A percentile compares a stretch with the other conserved stretches of the same genome.
phyloP scores from a whole-genome alignment of 1,140 invertebrate genomes.

The Oryctes rhinoceros region DNA sequence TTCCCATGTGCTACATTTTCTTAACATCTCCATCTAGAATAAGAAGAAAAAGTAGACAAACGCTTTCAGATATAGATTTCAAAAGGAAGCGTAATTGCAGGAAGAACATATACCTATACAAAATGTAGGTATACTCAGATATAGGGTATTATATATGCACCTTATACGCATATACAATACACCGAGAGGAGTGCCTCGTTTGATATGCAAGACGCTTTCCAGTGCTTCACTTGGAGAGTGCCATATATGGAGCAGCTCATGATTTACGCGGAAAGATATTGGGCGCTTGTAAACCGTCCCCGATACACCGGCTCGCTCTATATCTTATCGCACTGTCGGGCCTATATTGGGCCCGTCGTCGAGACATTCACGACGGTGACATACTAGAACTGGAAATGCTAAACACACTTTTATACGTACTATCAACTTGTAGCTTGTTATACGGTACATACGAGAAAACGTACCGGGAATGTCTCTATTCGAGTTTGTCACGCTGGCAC shows the following conservation, averaged over 20 bases:
- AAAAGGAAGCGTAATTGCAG: conserved; percentile 21
- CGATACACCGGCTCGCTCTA: conserved; percentile 44
- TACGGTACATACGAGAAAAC: conserved; percentile 44
- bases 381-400: conserved; percentile 46
- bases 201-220: conserved; percentile 43
- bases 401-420: conserved; percentile 47
- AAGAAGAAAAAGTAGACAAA: conserved; percentile 7
- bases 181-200: conserved; percentile 37
- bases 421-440: conserved; percentile 48
- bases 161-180: conserved; percentile 28
- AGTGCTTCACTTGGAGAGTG: conserved; percentile 43
- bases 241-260: conserved; percentile 52
- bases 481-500: conserved; percentile 40
- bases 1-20: background rate
- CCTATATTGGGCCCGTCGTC: conserved; percentile 33
- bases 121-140: background rate
- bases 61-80: conserved; percentile 11
- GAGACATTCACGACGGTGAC: conserved; percentile 46
- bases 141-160: no score
- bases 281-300: conserved; percentile 50
- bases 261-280: conserved; percentile 52
- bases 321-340: conserved; percentile 46
- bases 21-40: background rate
- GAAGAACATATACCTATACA: background rate
- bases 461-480: conserved; percentile 48